These are phyloP conservation scores for Leiothrix lutea DNA, from an alignment of 2,113 vertebrate genomes.

Conservation along the genomic window DNA sequence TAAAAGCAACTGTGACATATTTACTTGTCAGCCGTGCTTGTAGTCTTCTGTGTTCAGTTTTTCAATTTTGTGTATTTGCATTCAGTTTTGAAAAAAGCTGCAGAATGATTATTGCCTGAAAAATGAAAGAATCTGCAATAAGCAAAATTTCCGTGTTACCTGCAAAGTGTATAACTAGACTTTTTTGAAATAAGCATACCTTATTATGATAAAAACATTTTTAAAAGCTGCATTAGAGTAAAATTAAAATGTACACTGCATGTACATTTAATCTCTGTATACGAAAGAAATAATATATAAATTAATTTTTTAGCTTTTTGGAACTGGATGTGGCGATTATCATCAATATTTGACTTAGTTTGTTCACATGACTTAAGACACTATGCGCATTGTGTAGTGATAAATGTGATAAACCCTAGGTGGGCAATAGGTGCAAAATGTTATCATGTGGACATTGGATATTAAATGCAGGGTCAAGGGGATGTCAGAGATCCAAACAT, in stretches of 20 bases:
- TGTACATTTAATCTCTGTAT: neutral
- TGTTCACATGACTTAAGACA: neutral
- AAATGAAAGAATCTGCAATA: neutral
- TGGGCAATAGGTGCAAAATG: neutral
- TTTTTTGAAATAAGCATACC: neutral
- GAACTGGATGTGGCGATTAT: neutral
- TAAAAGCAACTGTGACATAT: neutral
- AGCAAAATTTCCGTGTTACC: neutral
- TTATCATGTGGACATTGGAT: neutral
- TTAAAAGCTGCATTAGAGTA: neutral
- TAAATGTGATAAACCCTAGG: neutral
- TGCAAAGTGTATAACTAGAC: neutral
- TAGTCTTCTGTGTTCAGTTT: neutral
- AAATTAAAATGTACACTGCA: neutral
- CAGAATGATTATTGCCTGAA: neutral
- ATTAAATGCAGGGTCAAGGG: neutral
- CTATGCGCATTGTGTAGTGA: fast-evolving
- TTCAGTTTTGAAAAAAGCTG: neutral
- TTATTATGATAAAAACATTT: neutral
- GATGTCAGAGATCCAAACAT: neutral
- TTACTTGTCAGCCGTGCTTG: neutral
- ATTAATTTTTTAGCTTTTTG: neutral
- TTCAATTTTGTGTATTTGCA: neutral
- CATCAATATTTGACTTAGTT: neutral
- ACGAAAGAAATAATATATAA: neutral